Conservation (phyloP, 30 jellyfish, hydroid and myxozoan species). For the Pelagia noctiluca region DNA sequence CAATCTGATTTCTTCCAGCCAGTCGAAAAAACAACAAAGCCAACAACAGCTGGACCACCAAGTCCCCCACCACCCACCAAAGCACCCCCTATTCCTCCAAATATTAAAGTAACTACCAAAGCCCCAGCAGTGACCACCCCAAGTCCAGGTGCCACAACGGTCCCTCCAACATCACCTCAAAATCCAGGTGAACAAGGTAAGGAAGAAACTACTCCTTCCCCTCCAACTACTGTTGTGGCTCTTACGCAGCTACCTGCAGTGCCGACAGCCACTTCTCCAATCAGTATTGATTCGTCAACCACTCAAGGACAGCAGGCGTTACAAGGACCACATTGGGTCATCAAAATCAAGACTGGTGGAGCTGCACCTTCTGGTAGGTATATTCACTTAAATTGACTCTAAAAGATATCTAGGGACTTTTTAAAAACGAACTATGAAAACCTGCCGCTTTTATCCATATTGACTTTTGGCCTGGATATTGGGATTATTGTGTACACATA, state of each 20-base stretch:
- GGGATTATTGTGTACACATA: too few species aligned
- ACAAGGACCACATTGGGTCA: too few species aligned
- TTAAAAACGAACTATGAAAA: too few species aligned
- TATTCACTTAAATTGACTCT: too few species aligned
- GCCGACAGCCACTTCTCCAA: neutral
- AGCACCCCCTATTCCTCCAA: neutral
- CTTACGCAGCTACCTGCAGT: neutral
- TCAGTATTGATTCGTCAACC: too few species aligned
- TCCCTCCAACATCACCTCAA: neutral
- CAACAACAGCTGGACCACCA: slow-evolving; percentile 5
- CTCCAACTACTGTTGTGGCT: neutral
- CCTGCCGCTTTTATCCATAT: too few species aligned
- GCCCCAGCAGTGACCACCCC: neutral
- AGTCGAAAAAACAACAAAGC: neutral
- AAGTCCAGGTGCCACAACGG: neutral
- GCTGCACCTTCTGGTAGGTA: too few species aligned
- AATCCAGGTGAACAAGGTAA: too few species aligned
- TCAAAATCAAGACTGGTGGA: too few species aligned
- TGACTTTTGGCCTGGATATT: too few species aligned
- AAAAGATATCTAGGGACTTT: too few species aligned
- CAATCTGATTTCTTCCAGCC: neutral
- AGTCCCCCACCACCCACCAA: neutral
- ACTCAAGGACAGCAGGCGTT: too few species aligned
- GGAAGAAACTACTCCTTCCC: neutral
- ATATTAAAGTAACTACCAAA: neutral